Conservation (phyloP, 2,888 invertebrate species). For the Trachelus tabidus region DNA sequence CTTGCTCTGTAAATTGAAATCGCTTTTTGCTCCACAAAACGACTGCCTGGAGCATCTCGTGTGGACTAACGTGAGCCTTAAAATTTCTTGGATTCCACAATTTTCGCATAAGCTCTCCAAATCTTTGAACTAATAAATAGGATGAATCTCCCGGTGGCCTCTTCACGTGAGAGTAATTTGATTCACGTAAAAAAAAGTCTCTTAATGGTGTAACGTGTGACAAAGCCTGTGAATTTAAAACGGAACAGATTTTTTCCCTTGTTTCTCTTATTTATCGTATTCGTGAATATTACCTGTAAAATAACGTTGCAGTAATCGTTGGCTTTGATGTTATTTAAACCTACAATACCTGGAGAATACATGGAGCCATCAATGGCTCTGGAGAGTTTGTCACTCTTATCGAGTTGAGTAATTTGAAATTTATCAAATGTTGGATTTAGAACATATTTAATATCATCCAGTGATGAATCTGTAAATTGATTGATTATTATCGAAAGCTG, state of each 20-base stretch:
- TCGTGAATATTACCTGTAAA: slow-evolving; percentile 75
- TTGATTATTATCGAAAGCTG: slow-evolving; percentile 5
- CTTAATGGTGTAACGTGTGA: slow-evolving; percentile 95
- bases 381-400: slow-evolving; percentile 85
- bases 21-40: slow-evolving; percentile 96
- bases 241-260: not conserved
- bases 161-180: slow-evolving; percentile 88
- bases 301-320: slow-evolving; percentile 99
- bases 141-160: slow-evolving; percentile 96
- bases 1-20: slow-evolving; percentile 98
- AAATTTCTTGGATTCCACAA: slow-evolving; percentile 99
- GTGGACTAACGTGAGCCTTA: slow-evolving; percentile 99
- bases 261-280: slow-evolving; percentile 36
- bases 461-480: slow-evolving; percentile 81
- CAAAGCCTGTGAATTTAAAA: slow-evolving; percentile 75
- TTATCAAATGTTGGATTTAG: slow-evolving; percentile 94
- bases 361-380: slow-evolving; percentile 96
- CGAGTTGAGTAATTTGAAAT: slow-evolving; percentile 84
- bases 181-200: slow-evolving; percentile 94
- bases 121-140: slow-evolving; percentile 89
- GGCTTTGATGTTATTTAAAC: slow-evolving; percentile 98
- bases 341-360: slow-evolving; percentile 97
- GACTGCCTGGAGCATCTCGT: slow-evolving; percentile 99
- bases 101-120: slow-evolving; percentile 96
- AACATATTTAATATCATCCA: slow-evolving; percentile 99